Base-by-base conservation (phyloP, 37 sponge, comb jelly and placozoan species). In the Bolinopsis microptera region DNA sequence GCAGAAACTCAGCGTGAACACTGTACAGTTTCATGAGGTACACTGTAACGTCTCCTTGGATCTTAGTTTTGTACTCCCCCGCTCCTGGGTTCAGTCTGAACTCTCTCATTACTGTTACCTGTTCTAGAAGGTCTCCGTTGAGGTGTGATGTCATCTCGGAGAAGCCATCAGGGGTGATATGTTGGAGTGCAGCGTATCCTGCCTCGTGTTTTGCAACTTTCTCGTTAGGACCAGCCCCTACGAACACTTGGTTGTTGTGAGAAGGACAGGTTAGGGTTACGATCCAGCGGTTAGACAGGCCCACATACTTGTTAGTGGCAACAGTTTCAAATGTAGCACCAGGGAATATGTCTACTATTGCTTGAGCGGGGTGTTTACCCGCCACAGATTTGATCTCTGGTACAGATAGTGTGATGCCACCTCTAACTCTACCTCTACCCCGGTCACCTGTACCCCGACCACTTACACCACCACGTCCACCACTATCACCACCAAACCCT, bases 121-220 rank as follows among this genome's bases (percentile, higher is more conserved):
- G 5, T 36, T 28, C 38, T 2, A 5, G 1, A 31, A 22, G 3
- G 5, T 3, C 27, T 21, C 35, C 27, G 0, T 35, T 5, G 28
- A 80, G 38, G 36, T 80, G 83, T 22, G 31, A 35, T 8, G 38
- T 35, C 18, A 80, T 2, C 36, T 80, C 23, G 2, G 3, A 21
- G 13, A 8, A 80, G 13, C 83, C 83, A 5, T 8, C 13, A 8
- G 38, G 3, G 8, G 31, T 80, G 83, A 80, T 35, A 31, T 2
- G 38, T 23, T 36, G 38, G 1, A 80, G 9, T 22, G 83, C 36
- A 23, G 38, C 8, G 38, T 80, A 80, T 3, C 38, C 83, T 31
- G 83, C 83, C 36, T 80, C 83, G 83, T 80, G 83, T 80, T 33
- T 80, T 35, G 83, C 83, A 8, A 80, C 38, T 35, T 80, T 80